These are phyloP conservation scores for Alsophila aescularia DNA, from an alignment of 2,888 invertebrate species.

Conservation along the genomic window DNA sequence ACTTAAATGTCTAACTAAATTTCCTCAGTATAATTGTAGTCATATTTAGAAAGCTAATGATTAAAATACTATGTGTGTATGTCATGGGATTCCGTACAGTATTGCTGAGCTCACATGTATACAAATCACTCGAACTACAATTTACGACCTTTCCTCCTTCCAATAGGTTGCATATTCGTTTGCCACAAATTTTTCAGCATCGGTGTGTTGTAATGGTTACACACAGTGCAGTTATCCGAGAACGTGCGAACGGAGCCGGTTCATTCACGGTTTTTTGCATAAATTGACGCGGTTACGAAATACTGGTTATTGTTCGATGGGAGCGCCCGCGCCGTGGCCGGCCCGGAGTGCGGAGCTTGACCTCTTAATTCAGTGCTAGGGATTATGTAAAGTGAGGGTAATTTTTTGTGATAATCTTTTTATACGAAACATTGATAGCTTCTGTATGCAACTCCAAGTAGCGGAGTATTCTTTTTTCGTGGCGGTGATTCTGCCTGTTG, in stretches of 20 bases:
- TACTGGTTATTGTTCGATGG: conserved; percentile 37
- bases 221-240: conserved; percentile 41
- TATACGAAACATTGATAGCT: no score
- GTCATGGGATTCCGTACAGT: not conserved
- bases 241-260: conserved; percentile 37
- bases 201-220: conserved; percentile 40
- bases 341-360: not conserved
- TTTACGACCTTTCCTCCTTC: conserved; percentile 1
- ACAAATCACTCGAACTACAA: not conserved
- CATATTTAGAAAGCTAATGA: not conserved
- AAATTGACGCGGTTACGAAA: conserved; percentile 39
- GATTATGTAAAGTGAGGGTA: no score
- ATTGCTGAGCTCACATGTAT: not conserved
- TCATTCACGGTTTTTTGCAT: conserved; percentile 43
- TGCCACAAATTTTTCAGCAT: conserved; percentile 7
- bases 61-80: not conserved
- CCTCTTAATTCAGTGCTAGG: not conserved
- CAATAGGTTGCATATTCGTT: conserved; percentile 21
- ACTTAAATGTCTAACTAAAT: no score
- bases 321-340: not conserved
- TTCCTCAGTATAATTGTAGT: not conserved
- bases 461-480: no score
- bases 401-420: no score
- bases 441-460: no score
- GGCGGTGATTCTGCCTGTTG: no score